Evolutionary conservation across 2,888 invertebrate genomes (phyloP).

Genomic region (Portevinia maculata): DNA sequence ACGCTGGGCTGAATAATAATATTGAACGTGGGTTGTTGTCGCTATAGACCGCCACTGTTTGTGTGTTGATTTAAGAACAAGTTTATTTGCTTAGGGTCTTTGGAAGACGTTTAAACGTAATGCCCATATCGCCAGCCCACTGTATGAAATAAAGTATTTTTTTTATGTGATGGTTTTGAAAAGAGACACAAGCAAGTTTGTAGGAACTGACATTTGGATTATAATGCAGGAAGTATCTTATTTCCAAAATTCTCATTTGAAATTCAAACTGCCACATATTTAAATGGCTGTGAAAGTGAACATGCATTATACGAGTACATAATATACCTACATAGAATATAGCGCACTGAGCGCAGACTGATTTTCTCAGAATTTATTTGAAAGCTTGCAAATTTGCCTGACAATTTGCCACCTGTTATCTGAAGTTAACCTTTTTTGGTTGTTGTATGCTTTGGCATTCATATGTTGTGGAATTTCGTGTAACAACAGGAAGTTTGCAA

Average conservation of each 20-base stretch:
- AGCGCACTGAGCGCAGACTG: constrained; percentile 1
- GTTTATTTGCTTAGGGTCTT: constrained; percentile 53
- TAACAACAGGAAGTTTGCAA: constrained; percentile 36
- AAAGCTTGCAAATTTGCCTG: constrained; percentile 56
- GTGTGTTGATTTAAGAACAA: constrained; percentile 13
- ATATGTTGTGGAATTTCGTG: constrained; percentile 15
- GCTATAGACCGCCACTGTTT: constrained; percentile 5
- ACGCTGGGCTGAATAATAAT: constrained; percentile 22
- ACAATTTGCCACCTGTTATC: constrained; percentile 67
- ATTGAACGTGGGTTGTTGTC: constrained; percentile 41
- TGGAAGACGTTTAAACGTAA: constrained; percentile 5
- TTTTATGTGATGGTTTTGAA: constrained; percentile 11
- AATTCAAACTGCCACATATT: constrained; percentile 22
- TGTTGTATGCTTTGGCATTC: constrained; percentile 35
- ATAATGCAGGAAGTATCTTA: constrained; percentile 65
- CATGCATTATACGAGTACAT: constrained; percentile 7
- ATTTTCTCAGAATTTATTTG: constrained; percentile 57
- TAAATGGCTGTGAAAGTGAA: constrained; percentile 22
- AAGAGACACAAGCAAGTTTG: constrained; percentile 45
- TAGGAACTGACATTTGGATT: constrained; percentile 21
- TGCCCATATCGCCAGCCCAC: constrained; percentile 6
- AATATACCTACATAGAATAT: constrained; percentile 13
- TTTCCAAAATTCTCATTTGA: constrained; percentile 56
- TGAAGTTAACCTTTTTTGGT: not conserved
- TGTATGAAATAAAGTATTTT: constrained; percentile 12